phyloP scores from a whole-genome alignment of 2,888 invertebrate species.

The Actias luna region DNA sequence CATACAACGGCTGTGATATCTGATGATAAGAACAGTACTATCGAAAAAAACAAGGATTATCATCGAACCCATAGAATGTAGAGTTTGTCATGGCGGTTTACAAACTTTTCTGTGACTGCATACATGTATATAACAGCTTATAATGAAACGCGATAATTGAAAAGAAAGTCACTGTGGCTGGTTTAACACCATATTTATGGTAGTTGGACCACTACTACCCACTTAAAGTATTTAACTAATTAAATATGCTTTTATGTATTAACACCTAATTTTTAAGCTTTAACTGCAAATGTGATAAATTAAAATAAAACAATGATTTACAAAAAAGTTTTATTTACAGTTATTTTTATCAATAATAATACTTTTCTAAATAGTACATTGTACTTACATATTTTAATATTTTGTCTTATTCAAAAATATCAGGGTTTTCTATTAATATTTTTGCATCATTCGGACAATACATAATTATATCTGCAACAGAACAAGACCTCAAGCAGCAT shows the following conservation, averaged over 20 bases:
- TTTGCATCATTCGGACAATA: slow-evolving; percentile 64
- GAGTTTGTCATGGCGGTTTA: too few relatives aligned
- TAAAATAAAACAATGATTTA: slow-evolving; percentile 13
- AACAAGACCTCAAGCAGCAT: slow-evolving; percentile 63
- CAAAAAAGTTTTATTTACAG: slow-evolving; percentile 26
- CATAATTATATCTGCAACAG: slow-evolving; percentile 57
- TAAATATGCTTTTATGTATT: not conserved
- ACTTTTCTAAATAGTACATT: slow-evolving; percentile 32
- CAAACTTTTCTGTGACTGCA: too few relatives aligned
- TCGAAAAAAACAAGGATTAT: too few relatives aligned
- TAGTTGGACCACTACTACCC: too few relatives aligned
- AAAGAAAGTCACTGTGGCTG: too few relatives aligned
- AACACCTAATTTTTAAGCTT: not conserved
- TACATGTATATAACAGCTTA: too few relatives aligned
- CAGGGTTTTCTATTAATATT: slow-evolving; percentile 55
- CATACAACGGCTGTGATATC: too few relatives aligned
- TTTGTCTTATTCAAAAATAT: slow-evolving; percentile 51
- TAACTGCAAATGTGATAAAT: not conserved
- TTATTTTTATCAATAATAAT: slow-evolving; percentile 40
- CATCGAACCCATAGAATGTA: too few relatives aligned
- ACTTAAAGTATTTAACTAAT: too few relatives aligned
- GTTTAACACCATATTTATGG: too few relatives aligned
- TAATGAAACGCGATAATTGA: too few relatives aligned
- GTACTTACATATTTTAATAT: slow-evolving; percentile 12
- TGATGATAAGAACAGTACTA: too few relatives aligned